Conservation (phyloP, 1,140 invertebrate genomes). For the Proctacanthus coquilletti region DNA sequence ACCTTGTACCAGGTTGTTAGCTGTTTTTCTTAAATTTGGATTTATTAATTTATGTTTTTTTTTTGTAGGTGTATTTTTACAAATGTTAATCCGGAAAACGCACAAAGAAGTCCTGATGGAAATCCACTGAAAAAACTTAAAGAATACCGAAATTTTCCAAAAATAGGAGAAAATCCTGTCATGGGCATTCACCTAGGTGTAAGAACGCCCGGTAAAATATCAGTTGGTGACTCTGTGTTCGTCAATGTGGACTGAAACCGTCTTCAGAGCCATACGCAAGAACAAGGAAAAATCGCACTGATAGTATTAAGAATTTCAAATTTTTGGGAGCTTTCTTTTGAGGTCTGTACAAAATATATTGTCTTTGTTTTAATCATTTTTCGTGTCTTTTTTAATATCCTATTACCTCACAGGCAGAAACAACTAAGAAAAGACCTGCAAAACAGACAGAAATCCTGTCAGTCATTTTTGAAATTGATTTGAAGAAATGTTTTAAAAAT, state of each 20-base stretch:
- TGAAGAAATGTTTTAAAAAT: too few relatives aligned
- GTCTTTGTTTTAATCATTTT: too few relatives aligned
- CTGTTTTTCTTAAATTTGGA: not conserved
- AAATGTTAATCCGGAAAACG: constrained; percentile 36
- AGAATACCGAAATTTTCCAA: not conserved
- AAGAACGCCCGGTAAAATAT: not conserved
- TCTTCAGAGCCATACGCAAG: too few relatives aligned
- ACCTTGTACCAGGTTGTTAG: constrained; percentile 39
- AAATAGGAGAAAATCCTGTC: not conserved
- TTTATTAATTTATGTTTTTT: constrained; percentile 3
- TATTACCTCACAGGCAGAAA: too few relatives aligned
- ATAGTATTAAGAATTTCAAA: too few relatives aligned
- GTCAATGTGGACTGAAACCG: constrained; percentile 1
- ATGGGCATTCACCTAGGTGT: constrained; percentile 4
- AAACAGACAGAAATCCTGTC: too few relatives aligned
- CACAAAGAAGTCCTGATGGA: constrained; percentile 23
- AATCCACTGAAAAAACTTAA: constrained; percentile 35
- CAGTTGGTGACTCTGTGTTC: constrained; percentile 3
- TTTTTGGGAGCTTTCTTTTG: too few relatives aligned
- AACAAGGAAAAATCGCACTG: too few relatives aligned
- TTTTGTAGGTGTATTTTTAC: constrained; percentile 35
- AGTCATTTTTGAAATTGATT: too few relatives aligned
- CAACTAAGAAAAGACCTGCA: too few relatives aligned
- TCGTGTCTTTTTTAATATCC: too few relatives aligned
- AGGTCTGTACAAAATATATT: too few relatives aligned